phyloP scores from a whole-genome alignment of 53 echinoderm and acorn worm species.

The Holothuria scabra region DNA sequence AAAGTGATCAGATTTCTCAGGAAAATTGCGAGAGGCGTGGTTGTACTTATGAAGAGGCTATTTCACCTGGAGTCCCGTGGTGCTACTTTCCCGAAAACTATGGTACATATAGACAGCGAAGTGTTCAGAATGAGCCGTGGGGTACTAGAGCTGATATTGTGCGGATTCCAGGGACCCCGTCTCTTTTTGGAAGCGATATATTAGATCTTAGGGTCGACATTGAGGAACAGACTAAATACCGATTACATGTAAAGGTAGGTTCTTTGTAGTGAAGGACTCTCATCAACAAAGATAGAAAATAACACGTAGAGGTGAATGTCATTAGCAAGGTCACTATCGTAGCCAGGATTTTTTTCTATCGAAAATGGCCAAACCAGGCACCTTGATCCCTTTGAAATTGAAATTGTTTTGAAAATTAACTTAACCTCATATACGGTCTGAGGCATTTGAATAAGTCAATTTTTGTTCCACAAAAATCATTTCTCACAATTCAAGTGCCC shows the following conservation, averaged over 20 bases:
- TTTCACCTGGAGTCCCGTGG: slow-evolving; percentile 48
- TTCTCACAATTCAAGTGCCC: no score
- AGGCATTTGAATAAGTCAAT: no score
- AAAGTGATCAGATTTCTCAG: slow-evolving; percentile 37
- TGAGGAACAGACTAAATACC: slow-evolving; percentile 51
- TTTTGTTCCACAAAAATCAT: no score
- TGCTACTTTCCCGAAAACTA: slow-evolving; percentile 76
- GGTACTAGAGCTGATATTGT: slow-evolving; percentile 43
- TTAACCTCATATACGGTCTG: no score
- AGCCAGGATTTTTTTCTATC: no score
- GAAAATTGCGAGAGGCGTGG: slow-evolving; percentile 61
- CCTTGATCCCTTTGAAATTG: no score
- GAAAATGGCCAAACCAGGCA: no score
- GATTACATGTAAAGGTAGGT: slow-evolving; percentile 65
- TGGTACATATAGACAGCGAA: slow-evolving; percentile 55
- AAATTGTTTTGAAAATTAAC: no score
- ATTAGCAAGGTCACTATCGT: no score
- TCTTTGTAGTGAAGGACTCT: no score
- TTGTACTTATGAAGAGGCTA: slow-evolving; percentile 54
- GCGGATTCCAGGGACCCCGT: slow-evolving; percentile 22
- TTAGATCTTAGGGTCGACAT: slow-evolving; percentile 39
- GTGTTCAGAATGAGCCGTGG: slow-evolving; percentile 49
- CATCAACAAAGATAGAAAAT: no score
- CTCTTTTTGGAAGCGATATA: slow-evolving; percentile 38
- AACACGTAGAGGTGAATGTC: no score